Percentiles rank a stretch among this genome's conserved stretches.
Conservation (phyloP, 2,113 vertebrate genomes). For the Meles meles region DNA sequence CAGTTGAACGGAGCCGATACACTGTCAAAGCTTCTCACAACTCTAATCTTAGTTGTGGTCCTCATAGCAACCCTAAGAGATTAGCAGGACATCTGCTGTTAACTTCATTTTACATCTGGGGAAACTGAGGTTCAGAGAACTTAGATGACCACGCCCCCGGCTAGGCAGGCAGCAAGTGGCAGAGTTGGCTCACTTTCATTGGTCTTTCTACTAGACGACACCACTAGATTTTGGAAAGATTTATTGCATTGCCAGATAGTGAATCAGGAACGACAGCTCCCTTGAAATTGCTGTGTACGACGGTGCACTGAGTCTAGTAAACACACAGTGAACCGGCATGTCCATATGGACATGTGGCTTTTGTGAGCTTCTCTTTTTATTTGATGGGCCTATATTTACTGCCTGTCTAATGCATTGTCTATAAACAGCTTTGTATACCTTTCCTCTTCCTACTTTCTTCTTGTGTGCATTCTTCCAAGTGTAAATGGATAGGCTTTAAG, state of each 20-base stretch:
- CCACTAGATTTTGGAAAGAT: neutral
- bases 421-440: neutral
- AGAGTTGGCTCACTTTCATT: neutral
- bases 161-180: neutral
- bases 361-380: neutral
- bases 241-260: neutral
- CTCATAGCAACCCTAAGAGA: neutral
- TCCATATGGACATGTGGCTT: neutral
- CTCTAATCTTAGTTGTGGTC: neutral
- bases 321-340: neutral
- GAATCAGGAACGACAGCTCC: neutral
- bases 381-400: neutral
- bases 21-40: constrained; percentile 2
- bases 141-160: neutral
- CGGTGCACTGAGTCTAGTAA: neutral
- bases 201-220: neutral
- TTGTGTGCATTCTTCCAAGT: neutral
- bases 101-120: neutral
- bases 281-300: neutral
- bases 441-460: neutral
- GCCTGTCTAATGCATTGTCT: neutral
- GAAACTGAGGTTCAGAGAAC: neutral
- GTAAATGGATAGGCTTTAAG: neutral
- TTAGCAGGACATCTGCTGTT: neutral
- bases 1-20: neutral